These are phyloP conservation scores for Sebastes taczanowskii DNA, from an alignment of 2,797 vertebrate species.

Conservation along the genomic window DNA sequence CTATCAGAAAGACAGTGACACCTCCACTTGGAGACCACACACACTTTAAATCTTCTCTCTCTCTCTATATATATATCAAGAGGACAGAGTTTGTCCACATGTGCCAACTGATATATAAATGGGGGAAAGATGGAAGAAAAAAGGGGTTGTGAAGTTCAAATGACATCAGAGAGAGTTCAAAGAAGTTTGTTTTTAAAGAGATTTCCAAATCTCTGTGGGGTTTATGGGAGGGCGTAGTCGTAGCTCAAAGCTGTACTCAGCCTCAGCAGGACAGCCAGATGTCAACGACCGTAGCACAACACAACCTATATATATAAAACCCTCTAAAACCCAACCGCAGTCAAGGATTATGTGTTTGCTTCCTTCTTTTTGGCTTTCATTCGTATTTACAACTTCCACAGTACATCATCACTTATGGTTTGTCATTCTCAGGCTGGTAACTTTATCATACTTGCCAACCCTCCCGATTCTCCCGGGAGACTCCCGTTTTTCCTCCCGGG, in stretches of 20 bases:
- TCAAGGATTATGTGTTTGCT: constrained; percentile 27
- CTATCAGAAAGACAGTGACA: constrained; percentile 35
- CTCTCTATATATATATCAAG: background rate
- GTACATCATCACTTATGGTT: background rate
- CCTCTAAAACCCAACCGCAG: constrained; percentile 19
- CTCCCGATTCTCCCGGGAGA: no score
- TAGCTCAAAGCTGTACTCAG: constrained; percentile 46
- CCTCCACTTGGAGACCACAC: constrained; percentile 27
- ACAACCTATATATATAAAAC: constrained; percentile 29
- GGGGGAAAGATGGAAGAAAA: background rate
- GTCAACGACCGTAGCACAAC: constrained; percentile 43
- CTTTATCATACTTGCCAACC: background rate
- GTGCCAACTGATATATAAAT: constrained; percentile 16
- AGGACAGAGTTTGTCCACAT: constrained; percentile 30
- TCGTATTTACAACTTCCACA: constrained; percentile 21
- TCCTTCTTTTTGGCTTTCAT: constrained; percentile 21
- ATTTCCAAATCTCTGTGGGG: constrained; percentile 54
- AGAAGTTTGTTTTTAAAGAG: constrained; percentile 47
- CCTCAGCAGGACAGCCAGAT: constrained; percentile 57
- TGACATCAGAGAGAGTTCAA: constrained; percentile 55
- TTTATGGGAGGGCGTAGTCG: constrained; percentile 55
- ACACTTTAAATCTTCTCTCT: background rate
- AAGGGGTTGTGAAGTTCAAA: constrained; percentile 10
- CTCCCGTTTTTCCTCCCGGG: no score
- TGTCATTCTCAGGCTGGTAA: background rate